A percentile compares a stretch with the other conserved stretches of the same genome.
These are phyloP conservation scores for Amniataba percoides DNA, from an alignment of 2,797 vertebrate genomes.

Conservation along the genomic window DNA sequence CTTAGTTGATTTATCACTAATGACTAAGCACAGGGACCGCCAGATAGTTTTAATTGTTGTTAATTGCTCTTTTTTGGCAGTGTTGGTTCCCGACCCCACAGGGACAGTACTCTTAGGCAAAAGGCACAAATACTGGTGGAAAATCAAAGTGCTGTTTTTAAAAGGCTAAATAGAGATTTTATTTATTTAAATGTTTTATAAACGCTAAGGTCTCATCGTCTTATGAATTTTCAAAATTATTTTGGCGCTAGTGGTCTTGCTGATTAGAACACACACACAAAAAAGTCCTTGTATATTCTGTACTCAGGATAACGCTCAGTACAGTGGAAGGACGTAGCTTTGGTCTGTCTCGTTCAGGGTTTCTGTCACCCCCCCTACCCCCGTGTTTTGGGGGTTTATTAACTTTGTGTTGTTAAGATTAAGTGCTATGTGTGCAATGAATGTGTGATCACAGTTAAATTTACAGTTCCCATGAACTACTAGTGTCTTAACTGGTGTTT, in stretches of 20 bases:
- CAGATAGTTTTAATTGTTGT: conserved; percentile 51
- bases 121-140: not conserved
- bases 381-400: no score
- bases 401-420: no score
- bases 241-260: not conserved
- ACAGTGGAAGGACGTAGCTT: no score
- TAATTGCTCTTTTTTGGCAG: conserved; percentile 61
- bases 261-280: no score
- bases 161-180: conserved; percentile 5
- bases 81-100: not conserved
- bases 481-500: no score
- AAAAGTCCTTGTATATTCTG: no score
- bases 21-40: conserved; percentile 46
- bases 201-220: not conserved
- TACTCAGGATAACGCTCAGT: no score
- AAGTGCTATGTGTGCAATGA: no score
- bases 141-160: conserved; percentile 3
- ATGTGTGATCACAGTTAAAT: not conserved
- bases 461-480: not conserved
- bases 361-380: no score
- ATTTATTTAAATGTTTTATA: not conserved
- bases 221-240: not conserved
- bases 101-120: not conserved
- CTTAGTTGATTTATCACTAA: conserved; percentile 63
- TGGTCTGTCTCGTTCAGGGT: no score